A percentile compares a stretch with the other conserved stretches of the same genome.
phyloP scores from a whole-genome alignment of 2,113 vertebrate species.

The Xerus inauris region DNA sequence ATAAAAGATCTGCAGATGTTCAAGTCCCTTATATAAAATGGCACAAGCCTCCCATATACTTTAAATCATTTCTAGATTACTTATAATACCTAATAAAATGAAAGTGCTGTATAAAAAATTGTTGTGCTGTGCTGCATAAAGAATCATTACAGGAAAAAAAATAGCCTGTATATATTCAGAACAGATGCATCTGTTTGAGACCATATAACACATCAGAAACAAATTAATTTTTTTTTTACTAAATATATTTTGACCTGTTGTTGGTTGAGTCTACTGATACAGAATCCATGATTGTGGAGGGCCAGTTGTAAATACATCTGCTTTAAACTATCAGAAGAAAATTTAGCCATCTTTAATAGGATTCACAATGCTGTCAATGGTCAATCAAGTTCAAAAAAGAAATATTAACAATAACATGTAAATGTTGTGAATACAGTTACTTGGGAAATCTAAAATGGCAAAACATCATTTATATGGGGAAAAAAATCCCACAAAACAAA shows the following conservation, averaged over 20 bases:
- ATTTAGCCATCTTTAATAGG: not conserved
- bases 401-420: not conserved
- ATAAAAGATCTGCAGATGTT: not conserved
- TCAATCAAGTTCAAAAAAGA: not conserved
- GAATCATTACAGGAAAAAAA: not conserved
- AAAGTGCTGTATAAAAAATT: not conserved
- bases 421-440: not conserved
- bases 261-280: not conserved
- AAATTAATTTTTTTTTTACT: not conserved
- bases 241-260: not conserved
- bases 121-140: not conserved
- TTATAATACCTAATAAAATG: too few species aligned
- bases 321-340: not conserved
- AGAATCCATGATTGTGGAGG: not conserved
- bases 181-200: not conserved
- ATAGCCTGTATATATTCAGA: not conserved
- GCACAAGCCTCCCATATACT: not conserved
- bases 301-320: not conserved
- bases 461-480: not conserved
- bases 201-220: not conserved
- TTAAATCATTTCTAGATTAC: not conserved
- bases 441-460: not conserved
- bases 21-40: not conserved
- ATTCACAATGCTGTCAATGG: not conserved
- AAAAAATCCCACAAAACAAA: not conserved